Percentiles rank a stretch among this genome's conserved stretches.
Conservation (phyloP, 2,888 invertebrate genomes). For the Glaucopsyche alexis region DNA sequence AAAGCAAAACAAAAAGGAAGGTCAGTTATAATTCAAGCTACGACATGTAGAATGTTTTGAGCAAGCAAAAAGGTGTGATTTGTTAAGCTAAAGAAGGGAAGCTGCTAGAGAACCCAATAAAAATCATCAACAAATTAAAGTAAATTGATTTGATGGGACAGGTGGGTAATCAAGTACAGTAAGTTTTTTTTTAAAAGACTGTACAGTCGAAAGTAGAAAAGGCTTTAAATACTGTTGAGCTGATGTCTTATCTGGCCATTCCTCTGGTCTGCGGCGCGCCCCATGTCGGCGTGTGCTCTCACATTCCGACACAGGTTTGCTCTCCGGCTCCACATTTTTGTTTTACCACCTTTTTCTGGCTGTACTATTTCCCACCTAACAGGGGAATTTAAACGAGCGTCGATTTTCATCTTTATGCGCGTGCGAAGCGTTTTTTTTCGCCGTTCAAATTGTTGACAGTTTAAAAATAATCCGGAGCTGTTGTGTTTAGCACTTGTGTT, state of each 20-base stretch:
- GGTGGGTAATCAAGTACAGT: too few species aligned
- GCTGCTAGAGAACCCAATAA: too few species aligned
- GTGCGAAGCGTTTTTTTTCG: slow-evolving; percentile 47
- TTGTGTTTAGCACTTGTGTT: slow-evolving; percentile 48
- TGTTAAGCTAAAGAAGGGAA: too few species aligned
- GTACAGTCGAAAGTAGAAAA: not conserved
- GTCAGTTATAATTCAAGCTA: too few species aligned
- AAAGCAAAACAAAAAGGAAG: too few species aligned
- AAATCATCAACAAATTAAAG: too few species aligned
- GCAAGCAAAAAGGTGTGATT: too few species aligned
- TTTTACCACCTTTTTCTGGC: slow-evolving; percentile 61
- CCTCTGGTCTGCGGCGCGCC: slow-evolving; percentile 42
- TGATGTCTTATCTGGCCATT: not conserved
- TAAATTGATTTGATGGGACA: too few species aligned
- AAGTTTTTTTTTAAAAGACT: too few species aligned
- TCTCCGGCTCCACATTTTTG: slow-evolving; percentile 62
- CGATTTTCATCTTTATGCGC: slow-evolving; percentile 56
- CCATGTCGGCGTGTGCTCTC: slow-evolving; percentile 49
- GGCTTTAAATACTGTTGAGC: not conserved
- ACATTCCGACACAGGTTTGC: slow-evolving; percentile 73
- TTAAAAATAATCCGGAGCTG: slow-evolving; percentile 47
- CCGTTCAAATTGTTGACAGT: slow-evolving; percentile 48
- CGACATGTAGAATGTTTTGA: too few species aligned
- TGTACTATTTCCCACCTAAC: slow-evolving; percentile 65
- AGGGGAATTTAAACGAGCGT: slow-evolving; percentile 69